Percentiles rank a stretch among this genome's conserved stretches.
These are phyloP conservation scores for Bufo bufo DNA, from an alignment of 2,113 vertebrate genomes.

Conservation along the genomic window DNA sequence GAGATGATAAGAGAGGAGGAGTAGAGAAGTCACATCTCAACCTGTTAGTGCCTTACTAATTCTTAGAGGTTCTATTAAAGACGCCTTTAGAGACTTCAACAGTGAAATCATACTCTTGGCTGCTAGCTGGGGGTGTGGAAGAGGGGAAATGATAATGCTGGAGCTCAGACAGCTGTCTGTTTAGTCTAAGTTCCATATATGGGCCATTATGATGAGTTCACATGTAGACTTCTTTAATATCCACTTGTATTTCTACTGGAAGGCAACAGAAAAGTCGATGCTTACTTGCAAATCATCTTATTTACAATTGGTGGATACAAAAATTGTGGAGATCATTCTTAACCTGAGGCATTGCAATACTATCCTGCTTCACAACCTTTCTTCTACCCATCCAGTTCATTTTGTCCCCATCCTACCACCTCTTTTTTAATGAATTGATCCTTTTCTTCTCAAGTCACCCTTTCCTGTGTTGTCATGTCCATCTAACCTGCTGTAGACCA, in stretches of 20 bases:
- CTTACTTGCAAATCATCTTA: slow-evolving; percentile 35
- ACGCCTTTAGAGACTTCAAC: neutral
- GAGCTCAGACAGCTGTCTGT: neutral
- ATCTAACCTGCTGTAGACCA: slow-evolving; percentile 48
- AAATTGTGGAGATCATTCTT: neutral
- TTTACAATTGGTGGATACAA: neutral
- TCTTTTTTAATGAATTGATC: slow-evolving; percentile 29
- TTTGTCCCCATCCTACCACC: slow-evolving; percentile 58
- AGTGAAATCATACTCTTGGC: neutral
- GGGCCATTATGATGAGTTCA: neutral
- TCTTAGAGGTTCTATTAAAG: too few species aligned
- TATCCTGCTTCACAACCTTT: slow-evolving; percentile 48
- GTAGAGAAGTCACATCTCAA: neutral
- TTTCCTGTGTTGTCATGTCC: slow-evolving; percentile 55
- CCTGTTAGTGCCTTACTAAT: too few species aligned
- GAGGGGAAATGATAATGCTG: neutral
- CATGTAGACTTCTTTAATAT: too few species aligned
- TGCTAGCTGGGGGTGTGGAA: neutral
- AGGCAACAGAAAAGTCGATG: neutral
- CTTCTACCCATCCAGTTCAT: slow-evolving; percentile 60
- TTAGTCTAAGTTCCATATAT: neutral
- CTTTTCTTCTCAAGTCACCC: slow-evolving; percentile 57
- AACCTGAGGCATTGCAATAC: slow-evolving; percentile 4
- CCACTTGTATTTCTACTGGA: neutral
- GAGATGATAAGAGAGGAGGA: neutral